Conservation (phyloP, 2,797 vertebrate species). For the Morelia viridis region DNA sequence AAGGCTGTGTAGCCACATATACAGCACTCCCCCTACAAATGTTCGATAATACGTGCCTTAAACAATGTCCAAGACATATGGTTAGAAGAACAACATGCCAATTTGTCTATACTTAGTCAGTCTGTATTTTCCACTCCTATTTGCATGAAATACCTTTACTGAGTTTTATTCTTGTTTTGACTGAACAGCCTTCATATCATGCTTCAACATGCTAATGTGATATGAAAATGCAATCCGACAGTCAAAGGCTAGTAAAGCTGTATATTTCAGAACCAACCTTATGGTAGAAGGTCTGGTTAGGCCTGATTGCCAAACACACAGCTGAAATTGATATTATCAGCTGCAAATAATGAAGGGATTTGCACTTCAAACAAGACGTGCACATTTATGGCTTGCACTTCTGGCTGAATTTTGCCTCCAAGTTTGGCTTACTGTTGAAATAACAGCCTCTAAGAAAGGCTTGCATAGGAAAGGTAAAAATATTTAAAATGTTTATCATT, state of each 20-base stretch:
- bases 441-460: conserved; percentile 8
- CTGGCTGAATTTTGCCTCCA: conserved; percentile 21
- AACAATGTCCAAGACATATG: background rate
- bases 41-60: conserved; percentile 14
- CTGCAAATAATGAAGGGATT: conserved; percentile 12
- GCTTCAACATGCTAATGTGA: background rate
- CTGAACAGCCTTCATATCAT: conserved; percentile 4
- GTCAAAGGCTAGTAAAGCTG: conserved; percentile 19
- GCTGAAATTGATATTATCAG: conserved; percentile 31
- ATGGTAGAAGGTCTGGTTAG: background rate
- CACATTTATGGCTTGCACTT: conserved; percentile 8
- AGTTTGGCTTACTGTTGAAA: background rate
- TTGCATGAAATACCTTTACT: conserved; percentile 17
- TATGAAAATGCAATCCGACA: background rate
- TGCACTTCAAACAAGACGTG: conserved; percentile 12
- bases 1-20: conserved; percentile 5
- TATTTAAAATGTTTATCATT: conserved; percentile 18
- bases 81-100: background rate
- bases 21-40: background rate
- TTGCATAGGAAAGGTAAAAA: conserved; percentile 20
- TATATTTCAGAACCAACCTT: conserved; percentile 11
- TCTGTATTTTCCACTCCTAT: background rate
- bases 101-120: background rate
- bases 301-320: conserved; percentile 3
- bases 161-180: conserved; percentile 11